Evolutionary conservation across 2,888 invertebrate genomes (phyloP).

Genomic region (Crocallis elinguaria): DNA sequence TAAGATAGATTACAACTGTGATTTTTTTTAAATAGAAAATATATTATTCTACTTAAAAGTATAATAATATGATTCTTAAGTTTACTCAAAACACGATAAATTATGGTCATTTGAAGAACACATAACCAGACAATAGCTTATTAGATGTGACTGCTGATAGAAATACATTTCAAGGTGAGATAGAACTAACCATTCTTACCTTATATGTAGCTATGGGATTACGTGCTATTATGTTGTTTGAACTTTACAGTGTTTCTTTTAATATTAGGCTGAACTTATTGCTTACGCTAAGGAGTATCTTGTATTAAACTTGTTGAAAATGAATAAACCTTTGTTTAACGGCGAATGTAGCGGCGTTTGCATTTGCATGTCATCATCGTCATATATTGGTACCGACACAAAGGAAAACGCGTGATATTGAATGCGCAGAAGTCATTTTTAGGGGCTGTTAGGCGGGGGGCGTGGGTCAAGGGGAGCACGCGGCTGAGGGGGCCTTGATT

Average conservation of each 20-base stretch:
- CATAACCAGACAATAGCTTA: conserved; percentile 12
- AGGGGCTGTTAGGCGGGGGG: no score
- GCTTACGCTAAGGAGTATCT: conserved; percentile 9
- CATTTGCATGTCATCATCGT: no score
- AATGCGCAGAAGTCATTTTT: no score
- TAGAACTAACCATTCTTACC: neutral
- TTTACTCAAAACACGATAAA: conserved; percentile 20
- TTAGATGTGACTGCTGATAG: conserved; percentile 1
- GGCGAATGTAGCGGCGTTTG: no score
- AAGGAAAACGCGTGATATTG: no score
- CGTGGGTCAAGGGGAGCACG: no score
- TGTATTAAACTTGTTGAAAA: no score
- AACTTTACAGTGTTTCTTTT: conserved; percentile 26
- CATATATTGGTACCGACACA: no score
- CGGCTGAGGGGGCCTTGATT: no score
- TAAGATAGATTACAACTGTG: conserved; percentile 1
- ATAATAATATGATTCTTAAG: conserved; percentile 24
- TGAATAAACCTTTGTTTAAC: no score
- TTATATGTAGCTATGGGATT: conserved; percentile 14
- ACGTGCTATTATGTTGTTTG: conserved; percentile 21
- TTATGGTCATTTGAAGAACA: conserved; percentile 8
- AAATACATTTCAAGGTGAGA: conserved; percentile 1
- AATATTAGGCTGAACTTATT: conserved; percentile 29
- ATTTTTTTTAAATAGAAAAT: conserved; percentile 24
- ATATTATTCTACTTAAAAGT: conserved; percentile 35